phyloP scores from a whole-genome alignment of 2,888 invertebrate genomes.

The Ferdinandea cuprea region DNA sequence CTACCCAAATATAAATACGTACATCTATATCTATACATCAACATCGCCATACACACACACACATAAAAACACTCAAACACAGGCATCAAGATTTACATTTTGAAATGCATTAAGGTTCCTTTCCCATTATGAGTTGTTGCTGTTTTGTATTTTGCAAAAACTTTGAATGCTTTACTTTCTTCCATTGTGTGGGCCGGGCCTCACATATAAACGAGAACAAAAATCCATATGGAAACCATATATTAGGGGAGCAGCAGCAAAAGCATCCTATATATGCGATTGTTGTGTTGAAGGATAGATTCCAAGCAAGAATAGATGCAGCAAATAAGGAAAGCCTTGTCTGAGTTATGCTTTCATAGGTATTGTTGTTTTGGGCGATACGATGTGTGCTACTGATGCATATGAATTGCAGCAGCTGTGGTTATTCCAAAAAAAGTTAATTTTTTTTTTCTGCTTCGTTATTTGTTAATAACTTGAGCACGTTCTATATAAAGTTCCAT shows the following conservation, averaged over 20 bases:
- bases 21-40: too few species aligned
- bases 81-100: conserved; percentile 35
- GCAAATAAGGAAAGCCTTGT: conserved; percentile 20
- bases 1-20: conserved; percentile 33
- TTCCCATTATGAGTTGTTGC: conserved; percentile 43
- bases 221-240: conserved; percentile 24
- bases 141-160: conserved; percentile 39
- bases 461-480: not conserved
- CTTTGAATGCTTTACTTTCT: conserved; percentile 58
- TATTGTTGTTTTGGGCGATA: conserved; percentile 41
- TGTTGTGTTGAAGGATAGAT: conserved; percentile 60
- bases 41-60: too few species aligned
- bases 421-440: conserved; percentile 26
- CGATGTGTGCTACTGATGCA: conserved; percentile 33
- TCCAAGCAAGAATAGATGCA: conserved; percentile 22
- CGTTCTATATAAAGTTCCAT: conserved; percentile 3
- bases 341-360: conserved; percentile 22
- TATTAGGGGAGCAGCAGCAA: conserved; percentile 13
- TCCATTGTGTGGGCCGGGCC: conserved; percentile 38
- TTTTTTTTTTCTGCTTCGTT: conserved; percentile 6
- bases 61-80: not conserved
- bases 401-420: conserved; percentile 42
- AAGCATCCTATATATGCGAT: conserved; percentile 33
- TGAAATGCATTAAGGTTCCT: conserved; percentile 61
- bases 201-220: conserved; percentile 27